These are phyloP conservation scores for Drosophila leontia DNA, from an alignment of 1,140 invertebrate species.

Conservation along the genomic window DNA sequence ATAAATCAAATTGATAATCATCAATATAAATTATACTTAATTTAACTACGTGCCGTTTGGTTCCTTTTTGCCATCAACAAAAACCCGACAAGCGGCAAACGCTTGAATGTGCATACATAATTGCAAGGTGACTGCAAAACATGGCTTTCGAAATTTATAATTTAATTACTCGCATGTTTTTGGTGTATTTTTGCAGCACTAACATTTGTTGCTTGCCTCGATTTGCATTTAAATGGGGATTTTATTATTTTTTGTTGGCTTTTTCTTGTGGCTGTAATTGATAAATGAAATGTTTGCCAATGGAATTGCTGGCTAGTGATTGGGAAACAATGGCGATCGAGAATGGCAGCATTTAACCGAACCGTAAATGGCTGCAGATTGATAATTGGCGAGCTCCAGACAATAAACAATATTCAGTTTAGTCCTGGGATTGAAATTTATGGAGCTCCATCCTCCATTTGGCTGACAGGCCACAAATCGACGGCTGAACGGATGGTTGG, in stretches of 20 bases:
- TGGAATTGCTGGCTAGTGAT: slow-evolving; percentile 23
- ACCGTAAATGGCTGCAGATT: slow-evolving; percentile 8
- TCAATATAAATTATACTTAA: slow-evolving; percentile 7
- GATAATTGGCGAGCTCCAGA: slow-evolving; percentile 7
- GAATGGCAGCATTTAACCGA: slow-evolving; percentile 2
- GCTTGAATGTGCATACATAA: neutral
- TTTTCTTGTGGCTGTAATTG: slow-evolving; percentile 17
- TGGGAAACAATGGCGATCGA: slow-evolving; percentile 26
- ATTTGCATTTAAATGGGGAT: slow-evolving; percentile 31
- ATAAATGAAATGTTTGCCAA: slow-evolving; percentile 32
- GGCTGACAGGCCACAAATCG: slow-evolving; percentile 50
- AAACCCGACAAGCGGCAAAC: neutral
- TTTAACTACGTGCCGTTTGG: neutral
- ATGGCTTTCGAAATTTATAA: slow-evolving; percentile 9
- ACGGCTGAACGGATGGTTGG: slow-evolving; percentile 14
- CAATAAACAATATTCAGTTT: slow-evolving; percentile 14
- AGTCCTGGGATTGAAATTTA: slow-evolving; percentile 36
- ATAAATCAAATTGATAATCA: slow-evolving; percentile 14
- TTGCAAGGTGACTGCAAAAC: slow-evolving; percentile 21
- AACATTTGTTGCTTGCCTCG: neutral
- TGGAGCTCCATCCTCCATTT: slow-evolving; percentile 21
- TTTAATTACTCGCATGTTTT: slow-evolving; percentile 28
- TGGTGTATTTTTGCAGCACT: neutral
- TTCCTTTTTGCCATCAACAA: neutral
- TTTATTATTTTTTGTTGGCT: neutral